These are phyloP conservation scores for Opisthocomus hoazin DNA, from an alignment of 2,113 vertebrate species.

Conservation along the genomic window DNA sequence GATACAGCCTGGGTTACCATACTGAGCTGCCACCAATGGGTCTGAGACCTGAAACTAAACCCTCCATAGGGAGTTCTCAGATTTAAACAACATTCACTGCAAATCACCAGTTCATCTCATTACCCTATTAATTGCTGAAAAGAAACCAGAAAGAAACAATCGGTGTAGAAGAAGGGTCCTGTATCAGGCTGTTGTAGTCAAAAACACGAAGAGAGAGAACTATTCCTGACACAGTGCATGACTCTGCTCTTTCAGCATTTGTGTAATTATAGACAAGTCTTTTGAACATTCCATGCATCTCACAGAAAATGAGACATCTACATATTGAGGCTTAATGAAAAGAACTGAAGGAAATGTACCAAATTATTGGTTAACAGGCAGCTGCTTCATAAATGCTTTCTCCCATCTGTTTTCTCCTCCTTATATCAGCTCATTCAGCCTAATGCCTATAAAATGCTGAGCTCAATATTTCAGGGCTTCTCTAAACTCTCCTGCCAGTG, in stretches of 20 bases:
- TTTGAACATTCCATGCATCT: slow-evolving; percentile 30
- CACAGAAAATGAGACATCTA: slow-evolving; percentile 30
- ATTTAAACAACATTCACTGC: not conserved
- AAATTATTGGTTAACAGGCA: slow-evolving; percentile 24
- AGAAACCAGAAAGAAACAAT: not conserved
- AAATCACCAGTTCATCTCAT: not conserved
- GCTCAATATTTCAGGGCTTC: not conserved
- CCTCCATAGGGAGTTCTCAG: not conserved
- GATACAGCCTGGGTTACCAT: not conserved
- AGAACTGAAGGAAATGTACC: slow-evolving; percentile 44
- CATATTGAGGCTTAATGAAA: slow-evolving; percentile 56
- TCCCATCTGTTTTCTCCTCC: slow-evolving; percentile 23
- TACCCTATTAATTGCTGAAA: not conserved
- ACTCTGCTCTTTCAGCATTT: slow-evolving; percentile 8
- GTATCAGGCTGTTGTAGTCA: not conserved
- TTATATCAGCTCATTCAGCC: not conserved
- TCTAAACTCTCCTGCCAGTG: not conserved
- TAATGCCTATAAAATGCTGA: slow-evolving; percentile 14
- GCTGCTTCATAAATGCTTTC: slow-evolving; percentile 43
- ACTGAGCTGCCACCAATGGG: not conserved
- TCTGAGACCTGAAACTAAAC: not conserved
- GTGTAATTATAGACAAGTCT: slow-evolving; percentile 17
- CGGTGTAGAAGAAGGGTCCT: not conserved
- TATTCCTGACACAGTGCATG: not conserved
- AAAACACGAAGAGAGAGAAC: not conserved